A percentile compares a stretch with the other conserved stretches of the same genome.
Evolutionary conservation across 2,113 vertebrate species (phyloP).

Genomic region (Erpornis zantholeuca): DNA sequence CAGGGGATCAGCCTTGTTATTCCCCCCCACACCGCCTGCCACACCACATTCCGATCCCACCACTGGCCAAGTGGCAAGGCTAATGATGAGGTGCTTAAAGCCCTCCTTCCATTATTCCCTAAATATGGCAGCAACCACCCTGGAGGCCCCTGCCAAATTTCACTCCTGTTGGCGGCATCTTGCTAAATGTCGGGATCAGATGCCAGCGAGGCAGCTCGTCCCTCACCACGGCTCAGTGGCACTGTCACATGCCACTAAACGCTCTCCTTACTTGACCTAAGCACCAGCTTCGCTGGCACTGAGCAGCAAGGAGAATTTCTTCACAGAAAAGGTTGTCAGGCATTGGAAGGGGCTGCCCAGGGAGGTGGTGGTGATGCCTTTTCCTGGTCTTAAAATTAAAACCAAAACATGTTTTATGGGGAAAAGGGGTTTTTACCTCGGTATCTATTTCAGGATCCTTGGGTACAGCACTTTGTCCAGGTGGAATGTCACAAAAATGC

Average conservation of each 20-base stretch:
- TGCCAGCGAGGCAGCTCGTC: background rate
- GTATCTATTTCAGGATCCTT: too few relatives aligned
- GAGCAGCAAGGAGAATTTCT: background rate
- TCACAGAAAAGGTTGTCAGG: background rate
- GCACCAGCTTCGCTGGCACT: background rate
- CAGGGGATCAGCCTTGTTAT: rapidly evolving
- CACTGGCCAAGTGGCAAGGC: background rate
- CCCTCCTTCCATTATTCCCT: background rate
- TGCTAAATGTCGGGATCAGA: background rate
- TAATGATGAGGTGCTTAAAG: background rate
- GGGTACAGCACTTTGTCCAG: too few relatives aligned
- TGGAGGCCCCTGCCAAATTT: background rate
- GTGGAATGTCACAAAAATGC: too few relatives aligned
- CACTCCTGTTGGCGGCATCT: background rate
- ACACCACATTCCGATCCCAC: rapidly evolving
- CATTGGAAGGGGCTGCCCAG: background rate
- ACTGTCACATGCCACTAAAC: rapidly evolving
- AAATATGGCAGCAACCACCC: background rate
- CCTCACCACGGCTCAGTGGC: background rate
- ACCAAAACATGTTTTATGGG: too few relatives aligned
- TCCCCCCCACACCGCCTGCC: background rate
- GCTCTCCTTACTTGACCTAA: background rate
- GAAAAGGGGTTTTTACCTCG: too few relatives aligned
- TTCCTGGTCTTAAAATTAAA: too few relatives aligned
- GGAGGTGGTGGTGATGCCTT: too few relatives aligned